phyloP scores from a whole-genome alignment of 2,797 vertebrate species.

The Tamandua tetradactyla region DNA sequence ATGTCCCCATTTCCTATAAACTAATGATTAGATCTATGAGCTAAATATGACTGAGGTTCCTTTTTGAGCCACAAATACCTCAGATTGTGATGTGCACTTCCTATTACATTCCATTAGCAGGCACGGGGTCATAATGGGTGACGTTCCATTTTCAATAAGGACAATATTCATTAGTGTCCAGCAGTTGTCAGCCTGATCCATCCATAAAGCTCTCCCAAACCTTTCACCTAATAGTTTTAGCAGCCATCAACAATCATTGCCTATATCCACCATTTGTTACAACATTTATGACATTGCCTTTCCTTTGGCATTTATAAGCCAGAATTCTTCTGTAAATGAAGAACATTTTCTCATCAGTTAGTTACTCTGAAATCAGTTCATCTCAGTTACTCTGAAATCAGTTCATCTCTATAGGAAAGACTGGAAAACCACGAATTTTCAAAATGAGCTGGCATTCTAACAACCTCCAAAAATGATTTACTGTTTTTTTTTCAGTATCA shows the following conservation, averaged over 20 bases:
- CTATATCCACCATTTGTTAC: background rate
- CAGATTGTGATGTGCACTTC: background rate
- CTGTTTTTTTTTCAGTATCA: background rate
- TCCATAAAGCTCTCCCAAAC: background rate
- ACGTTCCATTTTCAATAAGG: background rate
- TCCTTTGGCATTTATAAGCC: background rate
- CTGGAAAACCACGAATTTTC: background rate
- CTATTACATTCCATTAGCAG: background rate
- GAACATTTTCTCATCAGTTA: background rate
- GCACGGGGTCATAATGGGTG: no score
- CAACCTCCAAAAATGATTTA: background rate
- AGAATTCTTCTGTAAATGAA: background rate
- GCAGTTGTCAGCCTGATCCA: background rate
- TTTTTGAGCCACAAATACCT: rapidly evolving
- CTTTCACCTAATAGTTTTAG: background rate
- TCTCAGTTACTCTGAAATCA: background rate
- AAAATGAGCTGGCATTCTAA: background rate
- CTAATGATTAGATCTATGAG: background rate
- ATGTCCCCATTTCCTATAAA: background rate
- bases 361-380: background rate
- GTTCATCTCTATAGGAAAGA: background rate
- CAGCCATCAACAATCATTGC: background rate
- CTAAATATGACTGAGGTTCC: background rate
- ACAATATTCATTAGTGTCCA: background rate
- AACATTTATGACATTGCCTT: background rate